A percentile compares a stretch with the other conserved stretches of the same genome.
phyloP scores from a whole-genome alignment of 2,797 vertebrate species.

The Halcyon chelicuti region DNA sequence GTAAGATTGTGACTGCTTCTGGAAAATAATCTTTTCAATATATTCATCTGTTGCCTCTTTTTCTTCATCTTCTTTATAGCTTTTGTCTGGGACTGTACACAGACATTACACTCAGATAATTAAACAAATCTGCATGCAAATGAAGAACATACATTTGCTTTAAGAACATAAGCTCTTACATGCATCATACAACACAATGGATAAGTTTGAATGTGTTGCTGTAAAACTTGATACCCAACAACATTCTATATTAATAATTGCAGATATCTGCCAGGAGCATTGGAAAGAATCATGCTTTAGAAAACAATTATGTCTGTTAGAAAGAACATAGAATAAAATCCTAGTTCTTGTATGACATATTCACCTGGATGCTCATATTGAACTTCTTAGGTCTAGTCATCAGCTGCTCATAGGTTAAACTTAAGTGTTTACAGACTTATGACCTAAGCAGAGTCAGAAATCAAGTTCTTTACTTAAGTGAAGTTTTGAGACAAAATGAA shows the following conservation, averaged over 20 bases:
- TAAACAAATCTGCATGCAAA: background rate
- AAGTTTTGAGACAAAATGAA: background rate
- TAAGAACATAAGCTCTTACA: background rate
- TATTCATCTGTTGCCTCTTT: background rate
- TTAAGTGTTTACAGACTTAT: background rate
- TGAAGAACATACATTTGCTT: background rate
- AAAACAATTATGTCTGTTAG: background rate
- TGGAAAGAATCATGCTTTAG: background rate
- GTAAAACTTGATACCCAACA: background rate
- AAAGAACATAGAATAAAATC: background rate
- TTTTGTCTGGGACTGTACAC: background rate
- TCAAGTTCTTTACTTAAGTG: background rate
- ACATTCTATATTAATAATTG: background rate
- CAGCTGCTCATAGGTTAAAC: background rate
- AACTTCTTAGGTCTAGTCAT: background rate
- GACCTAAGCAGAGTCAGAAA: background rate
- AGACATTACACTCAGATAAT: background rate
- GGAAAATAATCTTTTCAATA: background rate
- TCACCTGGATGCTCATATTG: background rate
- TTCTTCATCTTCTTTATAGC: background rate
- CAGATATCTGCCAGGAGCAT: background rate
- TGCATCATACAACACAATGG: background rate
- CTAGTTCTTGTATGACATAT: background rate
- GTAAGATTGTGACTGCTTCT: background rate
- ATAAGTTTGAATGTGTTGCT: background rate